Evolutionary conservation across 2,888 invertebrate species (phyloP), one percentile per base, ranked within the genome.

Genomic region (Cerceris ruficornis): DNA sequence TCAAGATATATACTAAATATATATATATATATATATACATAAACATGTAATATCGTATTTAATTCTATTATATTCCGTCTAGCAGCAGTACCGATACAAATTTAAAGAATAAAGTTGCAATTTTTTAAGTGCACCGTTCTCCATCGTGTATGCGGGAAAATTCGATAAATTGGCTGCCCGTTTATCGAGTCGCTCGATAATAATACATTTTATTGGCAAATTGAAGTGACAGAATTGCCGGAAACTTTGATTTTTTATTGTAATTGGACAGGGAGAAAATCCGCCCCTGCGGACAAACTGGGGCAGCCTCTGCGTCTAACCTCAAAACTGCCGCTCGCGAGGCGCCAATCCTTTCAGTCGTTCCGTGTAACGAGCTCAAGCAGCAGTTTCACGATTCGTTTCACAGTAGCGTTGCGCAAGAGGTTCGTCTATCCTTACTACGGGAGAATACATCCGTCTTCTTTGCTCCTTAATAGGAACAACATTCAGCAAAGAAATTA

Each of bases 371-470:
- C 42, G 15, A 28, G 41, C 52, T 39, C 8, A 58, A 67, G 13
- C 60, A 41, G 46, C 0, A 58, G 49, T 68, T 77, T 77, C 57
- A 70, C 68, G 59, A 73, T 70, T 69, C 67, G 57, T 65, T 80
- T 74, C 68, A 46, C 52, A 54, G 17, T 14, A 41, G 46, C 11
- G 43, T 77, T 73, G 60, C 46, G 42, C 54, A 73, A 70, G 41
- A 46, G 43, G 41, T 50, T 17, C 17, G 11, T 61, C 43, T 59
- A 49, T 64, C 17, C 11, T 46, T 14, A 7, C 39, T 9, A 43
- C 9, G 2, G 58, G 58, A 52, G 41, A 68, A 60, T 60, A 61
- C 13, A 1, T 54, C 14, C 13, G 13, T 54, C 17, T 50, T 28
- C 15, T 9, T 14, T 7, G 8, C 15, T 41, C 13, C 41, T n/a